A percentile compares a stretch with the other conserved stretches of the same genome.
Evolutionary conservation across 2,113 vertebrate species (phyloP).

Genomic region (Poecile atricapillus): DNA sequence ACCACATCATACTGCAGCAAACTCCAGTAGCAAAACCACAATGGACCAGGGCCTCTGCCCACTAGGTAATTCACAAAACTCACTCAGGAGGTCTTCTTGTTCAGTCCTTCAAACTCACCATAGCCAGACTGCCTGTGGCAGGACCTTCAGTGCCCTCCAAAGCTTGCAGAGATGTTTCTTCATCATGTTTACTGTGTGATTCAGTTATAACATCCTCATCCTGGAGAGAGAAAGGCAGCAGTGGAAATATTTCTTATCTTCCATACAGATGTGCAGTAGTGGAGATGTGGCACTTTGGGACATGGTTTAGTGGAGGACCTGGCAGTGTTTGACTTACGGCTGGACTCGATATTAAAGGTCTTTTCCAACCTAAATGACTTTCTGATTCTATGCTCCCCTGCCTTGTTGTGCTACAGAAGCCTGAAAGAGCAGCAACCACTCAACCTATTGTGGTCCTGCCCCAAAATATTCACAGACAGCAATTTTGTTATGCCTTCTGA

Average conservation of each 20-base stretch:
- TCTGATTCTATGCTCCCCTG: neutral
- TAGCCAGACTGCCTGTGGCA: neutral
- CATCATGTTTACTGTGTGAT: neutral
- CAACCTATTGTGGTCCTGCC: neutral
- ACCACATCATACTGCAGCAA: neutral
- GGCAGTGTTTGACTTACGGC: neutral
- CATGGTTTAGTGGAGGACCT: neutral
- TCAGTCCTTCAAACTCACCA: constrained; percentile 34
- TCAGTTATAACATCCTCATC: constrained; percentile 37
- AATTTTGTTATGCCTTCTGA: neutral
- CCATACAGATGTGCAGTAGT: neutral
- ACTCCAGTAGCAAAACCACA: neutral
- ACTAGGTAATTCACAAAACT: rapidly evolving
- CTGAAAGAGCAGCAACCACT: neutral
- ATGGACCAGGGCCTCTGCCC: neutral
- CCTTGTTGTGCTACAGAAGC: neutral
- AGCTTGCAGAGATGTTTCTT: neutral
- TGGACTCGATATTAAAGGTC: neutral
- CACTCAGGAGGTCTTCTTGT: neutral
- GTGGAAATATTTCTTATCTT: neutral
- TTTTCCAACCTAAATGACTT: neutral
- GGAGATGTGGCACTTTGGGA: neutral
- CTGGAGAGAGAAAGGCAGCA: constrained; percentile 20
- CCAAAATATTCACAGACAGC: neutral
- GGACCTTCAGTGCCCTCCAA: neutral